Evolutionary conservation across 1,140 invertebrate species (phyloP).

Genomic region (Magallana angulata): DNA sequence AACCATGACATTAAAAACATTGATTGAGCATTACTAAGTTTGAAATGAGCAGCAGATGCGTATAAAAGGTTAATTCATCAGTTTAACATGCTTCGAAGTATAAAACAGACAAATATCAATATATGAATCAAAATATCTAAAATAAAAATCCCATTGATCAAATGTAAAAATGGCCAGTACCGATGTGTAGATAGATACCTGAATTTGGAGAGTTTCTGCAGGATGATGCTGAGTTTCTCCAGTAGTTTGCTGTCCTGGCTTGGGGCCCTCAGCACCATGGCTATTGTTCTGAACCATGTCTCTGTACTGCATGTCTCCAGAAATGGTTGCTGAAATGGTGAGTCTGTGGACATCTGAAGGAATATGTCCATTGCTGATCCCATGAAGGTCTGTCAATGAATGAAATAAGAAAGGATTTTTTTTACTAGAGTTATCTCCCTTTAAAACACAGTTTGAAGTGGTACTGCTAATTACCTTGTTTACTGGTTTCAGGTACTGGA

Average conservation of each 20-base stretch:
- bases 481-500: conserved; percentile 76
- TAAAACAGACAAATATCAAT: too few species aligned
- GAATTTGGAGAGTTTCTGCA: conserved; percentile 78
- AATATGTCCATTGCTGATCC: conserved; percentile 75
- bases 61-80: too few species aligned
- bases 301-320: conserved; percentile 78
- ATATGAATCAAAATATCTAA: too few species aligned
- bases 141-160: too few species aligned
- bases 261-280: conserved; percentile 75
- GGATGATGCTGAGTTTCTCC: conserved; percentile 78
- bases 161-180: too few species aligned
- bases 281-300: conserved; percentile 75
- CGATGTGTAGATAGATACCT: not conserved
- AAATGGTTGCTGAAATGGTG: conserved; percentile 72
- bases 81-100: too few species aligned
- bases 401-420: not conserved
- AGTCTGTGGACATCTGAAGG: conserved; percentile 77
- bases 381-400: conserved; percentile 67
- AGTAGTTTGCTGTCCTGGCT: conserved; percentile 73
- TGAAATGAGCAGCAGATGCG: too few species aligned
- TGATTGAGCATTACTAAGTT: too few species aligned
- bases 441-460: not conserved
- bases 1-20: too few species aligned
- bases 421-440: not conserved
- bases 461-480: conserved; percentile 71